phyloP scores from a whole-genome alignment of 2,888 invertebrate genomes.

The Dorcus parallelipipedus region DNA sequence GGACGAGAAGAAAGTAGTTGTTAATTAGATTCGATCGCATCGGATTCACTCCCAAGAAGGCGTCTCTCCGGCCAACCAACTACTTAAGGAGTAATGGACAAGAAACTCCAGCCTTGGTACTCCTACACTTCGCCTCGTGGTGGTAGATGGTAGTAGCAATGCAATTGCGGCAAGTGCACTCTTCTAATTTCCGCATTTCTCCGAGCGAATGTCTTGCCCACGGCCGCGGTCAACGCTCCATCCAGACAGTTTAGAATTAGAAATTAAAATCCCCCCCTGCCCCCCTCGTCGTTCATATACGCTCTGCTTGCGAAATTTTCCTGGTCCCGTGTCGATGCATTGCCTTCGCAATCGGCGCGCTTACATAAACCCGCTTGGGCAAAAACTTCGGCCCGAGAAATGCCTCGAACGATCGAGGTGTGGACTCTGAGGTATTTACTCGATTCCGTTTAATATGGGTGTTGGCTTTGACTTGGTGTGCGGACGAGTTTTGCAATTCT shows the following conservation, averaged over 20 bases:
- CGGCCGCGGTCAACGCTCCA: constrained; percentile 1
- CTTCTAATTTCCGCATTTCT: constrained; percentile 5
- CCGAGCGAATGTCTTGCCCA: constrained; percentile 3
- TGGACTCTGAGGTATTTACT: neutral
- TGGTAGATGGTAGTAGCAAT: constrained; percentile 22
- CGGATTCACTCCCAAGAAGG: neutral
- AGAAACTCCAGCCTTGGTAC: constrained; percentile 24
- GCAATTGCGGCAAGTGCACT: constrained; percentile 4
- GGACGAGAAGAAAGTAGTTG: too few relatives aligned
- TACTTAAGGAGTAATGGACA: constrained; percentile 2
- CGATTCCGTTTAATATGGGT: neutral
- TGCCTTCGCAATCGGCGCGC: neutral
- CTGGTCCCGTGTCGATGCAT: neutral
- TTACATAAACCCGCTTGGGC: neutral
- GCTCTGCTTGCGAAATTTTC: neutral
- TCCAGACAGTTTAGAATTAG: neutral
- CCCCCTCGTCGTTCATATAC: neutral
- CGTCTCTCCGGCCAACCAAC: neutral
- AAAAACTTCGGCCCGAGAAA: neutral
- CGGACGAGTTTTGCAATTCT: too few relatives aligned
- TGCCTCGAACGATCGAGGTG: neutral
- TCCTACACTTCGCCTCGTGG: constrained; percentile 26
- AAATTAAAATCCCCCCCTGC: neutral
- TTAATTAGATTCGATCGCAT: neutral
- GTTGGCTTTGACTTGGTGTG: neutral